Percentiles rank a stretch among this genome's conserved stretches.
Conservation (phyloP, 2,797 vertebrate species). For the Acipenser oxyrinchus region DNA sequence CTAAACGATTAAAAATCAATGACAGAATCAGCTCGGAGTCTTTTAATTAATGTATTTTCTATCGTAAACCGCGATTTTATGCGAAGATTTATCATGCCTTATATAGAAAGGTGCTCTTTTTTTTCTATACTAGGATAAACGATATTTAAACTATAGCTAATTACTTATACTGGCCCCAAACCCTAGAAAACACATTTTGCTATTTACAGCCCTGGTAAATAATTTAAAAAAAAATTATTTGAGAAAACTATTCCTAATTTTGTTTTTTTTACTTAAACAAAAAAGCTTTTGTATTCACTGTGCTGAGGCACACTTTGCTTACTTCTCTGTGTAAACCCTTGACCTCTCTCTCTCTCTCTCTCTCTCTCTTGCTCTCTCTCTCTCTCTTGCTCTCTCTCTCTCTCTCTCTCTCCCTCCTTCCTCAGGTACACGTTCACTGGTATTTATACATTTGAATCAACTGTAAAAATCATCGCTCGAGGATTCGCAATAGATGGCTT, state of each 20-base stretch:
- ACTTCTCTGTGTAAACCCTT: too few relatives aligned
- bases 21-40: too few relatives aligned
- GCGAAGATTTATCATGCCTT: too few relatives aligned
- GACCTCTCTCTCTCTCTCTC: not conserved
- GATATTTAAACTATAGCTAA: too few relatives aligned
- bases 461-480: conserved; percentile 95
- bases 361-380: conserved; percentile 30
- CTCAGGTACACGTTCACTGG: conserved; percentile 96
- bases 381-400: conserved; percentile 38
- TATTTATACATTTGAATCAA: conserved; percentile 98
- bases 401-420: conserved; percentile 42
- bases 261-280: not conserved
- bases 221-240: not conserved
- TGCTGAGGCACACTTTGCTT: not conserved
- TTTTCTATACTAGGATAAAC: too few relatives aligned
- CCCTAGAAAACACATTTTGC: not conserved
- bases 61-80: too few relatives aligned
- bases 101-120: too few relatives aligned
- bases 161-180: too few relatives aligned
- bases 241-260: not conserved
- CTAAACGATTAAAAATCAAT: too few relatives aligned
- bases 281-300: not conserved
- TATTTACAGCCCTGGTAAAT: not conserved
- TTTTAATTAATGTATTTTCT: too few relatives aligned
- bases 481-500: conserved; percentile 98